phyloP scores from a whole-genome alignment of 2,888 invertebrate species.

The Baronia brevicornis region DNA sequence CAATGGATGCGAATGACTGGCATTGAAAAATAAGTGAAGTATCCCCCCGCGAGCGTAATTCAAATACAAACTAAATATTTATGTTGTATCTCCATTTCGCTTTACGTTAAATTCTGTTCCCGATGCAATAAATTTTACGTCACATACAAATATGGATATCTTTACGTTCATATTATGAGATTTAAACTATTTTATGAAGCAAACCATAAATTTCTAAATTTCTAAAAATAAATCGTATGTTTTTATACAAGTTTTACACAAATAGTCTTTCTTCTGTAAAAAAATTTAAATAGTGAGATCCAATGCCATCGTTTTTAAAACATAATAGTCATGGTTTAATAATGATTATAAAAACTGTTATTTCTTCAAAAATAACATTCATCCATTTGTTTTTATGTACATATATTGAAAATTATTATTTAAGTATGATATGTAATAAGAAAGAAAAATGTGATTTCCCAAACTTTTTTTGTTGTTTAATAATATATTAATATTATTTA shows the following conservation, averaged over 20 bases:
- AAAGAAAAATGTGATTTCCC: no score
- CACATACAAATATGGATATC: slow-evolving; percentile 20
- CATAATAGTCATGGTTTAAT: no score
- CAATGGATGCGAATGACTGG: slow-evolving; percentile 34
- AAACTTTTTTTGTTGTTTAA: no score
- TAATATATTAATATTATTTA: no score
- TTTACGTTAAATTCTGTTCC: slow-evolving; percentile 30
- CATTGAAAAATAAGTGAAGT: slow-evolving; percentile 53
- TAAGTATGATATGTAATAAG: no score
- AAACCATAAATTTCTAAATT: neutral
- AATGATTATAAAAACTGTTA: no score
- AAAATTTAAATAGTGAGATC: slow-evolving; percentile 18
- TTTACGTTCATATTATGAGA: slow-evolving; percentile 10
- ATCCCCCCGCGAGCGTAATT: slow-evolving; percentile 39
- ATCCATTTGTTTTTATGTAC: no score
- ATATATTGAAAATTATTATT: no score
- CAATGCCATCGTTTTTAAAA: slow-evolving; percentile 12
- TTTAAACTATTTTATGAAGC: slow-evolving; percentile 1
- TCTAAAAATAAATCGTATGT: no score
- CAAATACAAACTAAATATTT: slow-evolving; percentile 52
- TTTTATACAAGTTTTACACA: slow-evolving; percentile 6
- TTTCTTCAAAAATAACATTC: no score
- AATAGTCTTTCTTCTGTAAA: slow-evolving; percentile 10
- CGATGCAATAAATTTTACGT: slow-evolving; percentile 30
- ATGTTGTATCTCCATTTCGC: slow-evolving; percentile 38